Base-by-base conservation (phyloP, 2,888 invertebrate species). In the Drosophila mimetica region DNA sequence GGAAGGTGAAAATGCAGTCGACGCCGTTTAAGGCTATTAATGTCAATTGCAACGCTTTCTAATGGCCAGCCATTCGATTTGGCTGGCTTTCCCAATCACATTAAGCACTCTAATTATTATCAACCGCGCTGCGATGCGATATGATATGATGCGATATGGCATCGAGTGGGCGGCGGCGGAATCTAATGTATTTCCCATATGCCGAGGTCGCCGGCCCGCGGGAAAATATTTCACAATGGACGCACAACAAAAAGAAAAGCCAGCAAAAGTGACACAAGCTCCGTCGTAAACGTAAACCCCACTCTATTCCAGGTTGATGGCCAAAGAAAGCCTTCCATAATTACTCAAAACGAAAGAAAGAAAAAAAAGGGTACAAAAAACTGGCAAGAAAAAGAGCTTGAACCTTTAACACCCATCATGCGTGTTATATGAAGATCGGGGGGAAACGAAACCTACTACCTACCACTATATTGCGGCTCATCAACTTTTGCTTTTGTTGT, bases 41-140 rank as follows among this genome's bases (percentile, higher is more conserved):
- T 77, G 66, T 53, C 71, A 60, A 57, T 64, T 52, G 64, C 61
- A 73, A 71, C 61, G 76, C 76, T 79, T 82, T 79, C 77, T 59
- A 77, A 63, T 63, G 37, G 39, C 46, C 61, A 16, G 30, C 16
- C 16, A 14, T 25, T 28, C 14, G 3, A 28, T 36, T 30, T 42
- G 67, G 52, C 67, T 42, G 67, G 52, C 67, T 67, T 52, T 65
- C 42, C 34, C 41, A 61, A 61, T 44, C 61, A 42, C 42, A 51
- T 63, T 44, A 63, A 44, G 63, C 63, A 65, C 65, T 65, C 65
- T 34, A 65, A 65, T 65, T 54, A 65, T 55, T 66, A 65, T 53
- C 65, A 66, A 63, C 61, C 51, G 60, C 25, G 60, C 25, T 11
- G 32, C 59, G 46, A 46, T 46, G 41, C 11, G 57, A 58, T 47